phyloP scores from a whole-genome alignment of 1,140 invertebrate genomes.

The Drosophila pallidifrons region DNA sequence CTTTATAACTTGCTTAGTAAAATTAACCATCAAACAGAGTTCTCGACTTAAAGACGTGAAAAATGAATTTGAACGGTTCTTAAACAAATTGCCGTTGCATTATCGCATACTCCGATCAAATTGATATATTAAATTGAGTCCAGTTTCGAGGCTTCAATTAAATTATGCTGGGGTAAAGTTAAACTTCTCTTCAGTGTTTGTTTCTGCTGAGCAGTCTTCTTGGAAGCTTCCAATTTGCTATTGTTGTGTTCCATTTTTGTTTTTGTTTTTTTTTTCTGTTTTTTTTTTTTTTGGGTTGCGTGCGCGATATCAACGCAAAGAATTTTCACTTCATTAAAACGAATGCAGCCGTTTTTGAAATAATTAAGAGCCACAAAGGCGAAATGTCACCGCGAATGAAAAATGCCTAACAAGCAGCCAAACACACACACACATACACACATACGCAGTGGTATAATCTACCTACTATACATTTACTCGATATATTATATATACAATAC shows the following conservation, averaged over 20 bases:
- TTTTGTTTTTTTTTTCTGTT: too few relatives aligned
- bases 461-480: too few relatives aligned
- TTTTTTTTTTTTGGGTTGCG: conserved; percentile 68
- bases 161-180: conserved; percentile 11
- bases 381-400: conserved; percentile 81
- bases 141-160: conserved; percentile 29
- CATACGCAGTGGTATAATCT: background rate
- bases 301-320: conserved; percentile 75
- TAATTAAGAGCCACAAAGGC: conserved; percentile 83
- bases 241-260: conserved; percentile 50
- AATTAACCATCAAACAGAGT: too few relatives aligned
- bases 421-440: conserved; percentile 48
- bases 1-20: too few relatives aligned
- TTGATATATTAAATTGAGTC: conserved; percentile 26
- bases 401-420: conserved; percentile 75
- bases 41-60: background rate
- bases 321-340: conserved; percentile 85
- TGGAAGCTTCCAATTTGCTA: conserved; percentile 26
- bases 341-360: conserved; percentile 82
- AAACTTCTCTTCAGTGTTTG: background rate
- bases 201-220: background rate
- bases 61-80: background rate
- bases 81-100: background rate
- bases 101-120: conserved; percentile 16
- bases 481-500: conserved; percentile 1